These are phyloP conservation scores for Lagodon rhomboides DNA, from an alignment of 2,797 vertebrate species.

Conservation along the genomic window DNA sequence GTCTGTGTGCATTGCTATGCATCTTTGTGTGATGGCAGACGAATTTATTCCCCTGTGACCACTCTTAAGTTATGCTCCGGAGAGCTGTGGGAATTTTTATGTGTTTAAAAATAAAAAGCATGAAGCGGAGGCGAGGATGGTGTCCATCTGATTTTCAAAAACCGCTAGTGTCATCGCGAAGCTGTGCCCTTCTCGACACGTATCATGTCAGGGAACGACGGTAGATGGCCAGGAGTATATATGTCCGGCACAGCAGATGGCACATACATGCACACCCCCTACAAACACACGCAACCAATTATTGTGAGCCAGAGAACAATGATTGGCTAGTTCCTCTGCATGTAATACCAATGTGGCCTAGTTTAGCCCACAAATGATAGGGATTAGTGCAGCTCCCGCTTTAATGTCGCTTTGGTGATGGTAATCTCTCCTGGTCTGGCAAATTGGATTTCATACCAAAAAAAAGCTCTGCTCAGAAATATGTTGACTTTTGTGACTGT, in stretches of 20 bases:
- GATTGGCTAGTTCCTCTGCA: constrained; percentile 75
- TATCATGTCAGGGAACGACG: constrained; percentile 37
- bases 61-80: constrained; percentile 33
- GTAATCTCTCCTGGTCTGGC: constrained; percentile 65
- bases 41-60: constrained; percentile 58
- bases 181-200: constrained; percentile 30
- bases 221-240: constrained; percentile 41
- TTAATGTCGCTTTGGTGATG: constrained; percentile 66
- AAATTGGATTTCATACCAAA: constrained; percentile 72
- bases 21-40: constrained; percentile 34
- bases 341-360: constrained; percentile 81
- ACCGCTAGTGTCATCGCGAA: constrained; percentile 22
- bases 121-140: constrained; percentile 34
- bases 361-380: constrained; percentile 76
- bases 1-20: constrained; percentile 24
- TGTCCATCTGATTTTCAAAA: constrained; percentile 51
- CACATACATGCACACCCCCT: constrained; percentile 35
- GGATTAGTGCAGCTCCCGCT: constrained; percentile 72
- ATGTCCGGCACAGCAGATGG: constrained; percentile 71
- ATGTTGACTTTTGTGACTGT: constrained; percentile 50
- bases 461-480: constrained; percentile 57
- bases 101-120: constrained; percentile 61
- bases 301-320: constrained; percentile 67
- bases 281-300: constrained; percentile 46
- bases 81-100: constrained; percentile 59